Evolutionary conservation across 2,888 invertebrate genomes (phyloP), one percentile per base, ranked within the genome.

Genomic region (Nycteola revayana): DNA sequence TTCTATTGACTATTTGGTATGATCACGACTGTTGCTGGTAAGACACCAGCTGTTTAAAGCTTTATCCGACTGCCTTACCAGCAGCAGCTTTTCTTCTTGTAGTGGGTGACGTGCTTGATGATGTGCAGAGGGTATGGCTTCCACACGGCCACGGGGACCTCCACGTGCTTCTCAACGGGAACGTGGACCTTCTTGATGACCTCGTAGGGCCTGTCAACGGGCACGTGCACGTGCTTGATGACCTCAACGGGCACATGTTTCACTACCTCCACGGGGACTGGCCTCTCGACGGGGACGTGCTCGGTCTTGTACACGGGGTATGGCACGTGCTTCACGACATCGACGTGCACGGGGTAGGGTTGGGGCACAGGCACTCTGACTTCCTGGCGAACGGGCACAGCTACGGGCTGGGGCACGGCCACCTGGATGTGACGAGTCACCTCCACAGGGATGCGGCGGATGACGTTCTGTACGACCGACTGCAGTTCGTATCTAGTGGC

Each of bases 41-140:
- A 9, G 24, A 11, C 17, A 32, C 59, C 59, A 58, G 59, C 55
- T 34, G 28, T 25, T 24, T 49, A 28, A 36, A 39, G 25, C 28
- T 11, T 51, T 44, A 21, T 21, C 42, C 42, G 32, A 29, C 24
- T 42, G 41, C 7, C 57, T 81, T 58, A 87, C 83, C 87, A 86
- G 61, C 86, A 81, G 62, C 82, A 79, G 65, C 73, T 76, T 71
- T 87, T 86, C 71, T 86, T 84, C 55, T 86, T 74, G 74, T 87
- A 86, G 58, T 88, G 88, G 42, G 86, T 87, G 28, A 88, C 75
- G 66, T 88, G 88, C 48, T 88, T 88, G 66, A 87, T 85, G 64
- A 88, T 81, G 56, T 88, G 87, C 35, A 88, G 65, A 0, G 86
- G 88, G 65, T 82, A 77, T 0, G 88, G 86, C 66, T 88, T 85